Evolutionary conservation across 2,888 invertebrate species (phyloP).

Genomic region (Proisotoma minuta): DNA sequence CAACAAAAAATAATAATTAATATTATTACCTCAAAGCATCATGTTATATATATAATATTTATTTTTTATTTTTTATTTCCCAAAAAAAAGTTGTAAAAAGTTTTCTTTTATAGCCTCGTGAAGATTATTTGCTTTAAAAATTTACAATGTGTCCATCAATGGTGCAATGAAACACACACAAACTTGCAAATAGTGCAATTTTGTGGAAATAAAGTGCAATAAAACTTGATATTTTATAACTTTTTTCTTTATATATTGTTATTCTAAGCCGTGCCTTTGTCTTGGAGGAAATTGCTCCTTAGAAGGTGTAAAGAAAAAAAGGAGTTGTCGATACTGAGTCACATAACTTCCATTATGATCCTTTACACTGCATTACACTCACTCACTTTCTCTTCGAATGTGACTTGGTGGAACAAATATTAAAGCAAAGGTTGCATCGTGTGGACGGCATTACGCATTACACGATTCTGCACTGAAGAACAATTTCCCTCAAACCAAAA

Average conservation of each 20-base stretch:
- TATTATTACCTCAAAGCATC: too few relatives aligned
- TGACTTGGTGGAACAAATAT: neutral
- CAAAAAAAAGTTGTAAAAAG: too few relatives aligned
- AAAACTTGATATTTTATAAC: neutral
- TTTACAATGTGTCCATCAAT: too few relatives aligned
- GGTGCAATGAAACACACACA: too few relatives aligned
- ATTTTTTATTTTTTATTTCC: too few relatives aligned
- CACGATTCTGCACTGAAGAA: too few relatives aligned
- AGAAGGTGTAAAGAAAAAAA: conserved; percentile 5
- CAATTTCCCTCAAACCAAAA: too few relatives aligned
- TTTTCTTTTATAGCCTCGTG: too few relatives aligned
- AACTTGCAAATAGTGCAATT: too few relatives aligned
- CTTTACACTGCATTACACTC: conserved; percentile 19
- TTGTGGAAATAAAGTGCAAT: too few relatives aligned
- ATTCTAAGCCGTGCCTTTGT: neutral
- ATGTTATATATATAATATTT: too few relatives aligned
- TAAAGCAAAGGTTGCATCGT: neutral
- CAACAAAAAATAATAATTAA: too few relatives aligned
- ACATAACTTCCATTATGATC: conserved; percentile 31
- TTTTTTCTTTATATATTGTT: neutral
- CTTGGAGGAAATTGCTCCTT: neutral
- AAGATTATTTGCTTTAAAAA: neutral
- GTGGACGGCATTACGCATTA: neutral
- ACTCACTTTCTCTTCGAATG: neutral
- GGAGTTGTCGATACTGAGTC: conserved; percentile 21